phyloP scores from a whole-genome alignment of 2,797 vertebrate genomes.

The Muscicapa striata region DNA sequence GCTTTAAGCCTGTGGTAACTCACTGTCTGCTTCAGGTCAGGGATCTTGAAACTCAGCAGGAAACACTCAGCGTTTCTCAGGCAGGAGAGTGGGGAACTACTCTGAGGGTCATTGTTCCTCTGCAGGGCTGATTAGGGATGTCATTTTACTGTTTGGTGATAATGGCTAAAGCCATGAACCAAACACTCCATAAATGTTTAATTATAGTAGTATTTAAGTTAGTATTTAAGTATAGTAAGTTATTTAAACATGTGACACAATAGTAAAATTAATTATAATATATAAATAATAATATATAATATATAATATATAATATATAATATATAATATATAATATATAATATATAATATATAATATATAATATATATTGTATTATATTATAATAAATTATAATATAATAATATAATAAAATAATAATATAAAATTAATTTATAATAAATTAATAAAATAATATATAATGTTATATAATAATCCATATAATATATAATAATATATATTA shows the following conservation, averaged over 20 bases:
- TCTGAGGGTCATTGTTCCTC: neutral
- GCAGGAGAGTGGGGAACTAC: neutral
- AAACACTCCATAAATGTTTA: constrained; percentile 7
- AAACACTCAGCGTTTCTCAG: neutral
- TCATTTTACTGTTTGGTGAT: neutral
- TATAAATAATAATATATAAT: too few species aligned
- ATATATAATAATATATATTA: too few species aligned
- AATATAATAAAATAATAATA: too few species aligned
- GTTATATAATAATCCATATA: too few species aligned
- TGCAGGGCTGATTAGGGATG: neutral
- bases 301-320: too few species aligned
- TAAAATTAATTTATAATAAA: too few species aligned
- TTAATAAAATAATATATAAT: too few species aligned
- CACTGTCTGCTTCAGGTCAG: accelerated
- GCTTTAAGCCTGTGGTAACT: neutral
- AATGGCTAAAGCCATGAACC: neutral
- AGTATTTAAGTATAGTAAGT: too few species aligned
- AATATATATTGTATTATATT: too few species aligned
- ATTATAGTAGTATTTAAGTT: neutral
- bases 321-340: too few species aligned
- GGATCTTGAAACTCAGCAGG: neutral
- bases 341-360: too few species aligned
- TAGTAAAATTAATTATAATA: neutral
- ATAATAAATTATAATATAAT: too few species aligned
- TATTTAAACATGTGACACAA: neutral